Evolutionary conservation across 2,797 vertebrate species (phyloP).

Genomic region (Platyrinchus mystaceus): DNA sequence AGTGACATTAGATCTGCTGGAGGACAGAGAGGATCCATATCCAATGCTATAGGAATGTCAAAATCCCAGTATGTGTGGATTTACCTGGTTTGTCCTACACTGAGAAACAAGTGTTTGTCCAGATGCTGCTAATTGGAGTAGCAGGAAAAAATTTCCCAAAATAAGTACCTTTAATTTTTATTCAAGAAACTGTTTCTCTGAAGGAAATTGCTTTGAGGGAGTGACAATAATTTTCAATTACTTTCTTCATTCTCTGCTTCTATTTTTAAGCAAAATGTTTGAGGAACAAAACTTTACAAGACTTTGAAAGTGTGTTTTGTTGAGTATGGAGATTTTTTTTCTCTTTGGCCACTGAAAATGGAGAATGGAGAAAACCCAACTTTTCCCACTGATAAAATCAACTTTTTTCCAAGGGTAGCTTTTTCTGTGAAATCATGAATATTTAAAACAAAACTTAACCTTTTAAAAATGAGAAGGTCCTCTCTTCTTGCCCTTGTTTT

Average conservation of each 20-base stretch:
- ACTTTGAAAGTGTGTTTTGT: neutral
- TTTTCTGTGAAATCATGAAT: neutral
- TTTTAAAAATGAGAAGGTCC: neutral
- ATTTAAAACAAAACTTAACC: neutral
- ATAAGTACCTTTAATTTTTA: neutral
- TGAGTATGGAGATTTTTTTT: neutral
- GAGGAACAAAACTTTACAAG: neutral
- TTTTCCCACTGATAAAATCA: neutral
- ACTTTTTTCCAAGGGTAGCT: neutral
- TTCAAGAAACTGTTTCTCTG: neutral
- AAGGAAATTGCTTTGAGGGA: neutral
- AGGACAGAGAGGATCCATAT: neutral
- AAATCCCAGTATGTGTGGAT: neutral
- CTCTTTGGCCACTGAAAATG: neutral
- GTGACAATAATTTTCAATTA: slow-evolving; percentile 7
- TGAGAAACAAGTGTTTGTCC: neutral
- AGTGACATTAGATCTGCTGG: neutral
- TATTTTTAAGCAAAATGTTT: neutral
- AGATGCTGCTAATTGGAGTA: neutral
- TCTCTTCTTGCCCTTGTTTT: neutral
- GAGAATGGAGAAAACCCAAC: neutral
- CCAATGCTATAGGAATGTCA: neutral
- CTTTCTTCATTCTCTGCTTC: neutral
- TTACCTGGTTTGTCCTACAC: neutral
- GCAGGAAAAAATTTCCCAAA: neutral